These are phyloP conservation scores for Xerus inauris DNA, from an alignment of 2,113 vertebrate species.

Conservation along the genomic window DNA sequence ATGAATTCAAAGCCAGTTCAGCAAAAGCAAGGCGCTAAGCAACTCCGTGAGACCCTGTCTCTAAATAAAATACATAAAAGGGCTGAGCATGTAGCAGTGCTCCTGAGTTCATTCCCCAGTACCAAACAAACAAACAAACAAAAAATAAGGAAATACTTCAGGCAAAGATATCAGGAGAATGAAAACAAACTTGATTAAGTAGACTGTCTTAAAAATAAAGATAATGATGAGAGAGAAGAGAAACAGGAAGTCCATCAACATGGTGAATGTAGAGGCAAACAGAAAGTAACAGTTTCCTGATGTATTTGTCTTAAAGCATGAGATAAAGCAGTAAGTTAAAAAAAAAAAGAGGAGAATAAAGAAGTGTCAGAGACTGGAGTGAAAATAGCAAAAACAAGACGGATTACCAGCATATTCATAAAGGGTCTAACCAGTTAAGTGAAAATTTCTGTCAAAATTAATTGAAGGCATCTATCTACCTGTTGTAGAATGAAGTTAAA, in stretches of 20 bases:
- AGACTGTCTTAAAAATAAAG: not conserved
- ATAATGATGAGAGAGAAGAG: not conserved
- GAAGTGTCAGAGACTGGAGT: not conserved
- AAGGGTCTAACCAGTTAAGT: not conserved
- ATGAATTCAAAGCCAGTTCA: too few relatives aligned
- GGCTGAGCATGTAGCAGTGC: too few relatives aligned
- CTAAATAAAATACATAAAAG: too few relatives aligned
- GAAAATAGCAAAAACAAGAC: not conserved
- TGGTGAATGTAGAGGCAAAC: not conserved
- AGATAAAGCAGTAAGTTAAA: not conserved
- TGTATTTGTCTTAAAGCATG: not conserved
- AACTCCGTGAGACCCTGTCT: too few relatives aligned
- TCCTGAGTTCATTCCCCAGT: too few relatives aligned
- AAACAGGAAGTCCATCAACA: not conserved
- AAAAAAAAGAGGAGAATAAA: not conserved
- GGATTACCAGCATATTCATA: not conserved
- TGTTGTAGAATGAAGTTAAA: too few relatives aligned
- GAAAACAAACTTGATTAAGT: not conserved
- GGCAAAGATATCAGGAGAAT: not conserved
- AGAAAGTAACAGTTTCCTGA: not conserved
- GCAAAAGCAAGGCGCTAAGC: too few relatives aligned
- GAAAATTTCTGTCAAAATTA: not conserved
- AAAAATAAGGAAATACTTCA: not conserved
- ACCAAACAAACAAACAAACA: too few relatives aligned
- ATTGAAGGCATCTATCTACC: not conserved